These are phyloP conservation scores for Pandion haliaetus DNA, from an alignment of 2,113 vertebrate genomes.

Conservation along the genomic window DNA sequence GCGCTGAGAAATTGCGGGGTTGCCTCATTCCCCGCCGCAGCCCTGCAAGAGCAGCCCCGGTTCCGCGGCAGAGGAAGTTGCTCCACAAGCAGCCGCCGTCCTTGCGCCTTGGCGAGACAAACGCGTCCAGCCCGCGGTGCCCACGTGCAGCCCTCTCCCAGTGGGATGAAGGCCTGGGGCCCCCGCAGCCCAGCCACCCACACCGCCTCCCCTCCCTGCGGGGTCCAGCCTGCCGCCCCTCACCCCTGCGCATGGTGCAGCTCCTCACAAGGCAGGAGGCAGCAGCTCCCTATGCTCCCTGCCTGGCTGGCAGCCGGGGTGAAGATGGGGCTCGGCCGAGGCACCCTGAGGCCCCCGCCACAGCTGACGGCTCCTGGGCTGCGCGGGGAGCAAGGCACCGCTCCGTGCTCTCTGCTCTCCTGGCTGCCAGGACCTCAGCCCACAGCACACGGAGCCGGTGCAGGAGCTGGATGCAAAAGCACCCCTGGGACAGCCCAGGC, in stretches of 20 bases:
- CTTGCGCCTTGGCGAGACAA: rapidly evolving
- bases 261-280: neutral
- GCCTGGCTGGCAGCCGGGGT: rapidly evolving
- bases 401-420: neutral
- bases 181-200: neutral
- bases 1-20: neutral
- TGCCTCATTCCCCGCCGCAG: neutral
- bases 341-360: no score
- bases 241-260: neutral
- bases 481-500: rapidly evolving
- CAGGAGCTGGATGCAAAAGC: neutral
- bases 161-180: neutral
- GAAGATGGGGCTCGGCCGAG: rapidly evolving
- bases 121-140: neutral
- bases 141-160: rapidly evolving
- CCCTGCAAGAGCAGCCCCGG: neutral
- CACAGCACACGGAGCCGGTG: rapidly evolving
- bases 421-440: neutral
- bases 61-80: neutral
- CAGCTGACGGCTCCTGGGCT: neutral
- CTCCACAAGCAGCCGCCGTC: neutral
- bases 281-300: neutral
- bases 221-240: neutral
- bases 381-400: neutral
- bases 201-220: rapidly evolving